These are phyloP conservation scores for Dascyllus trimaculatus DNA, from an alignment of 2,113 vertebrate genomes.

Conservation along the genomic window DNA sequence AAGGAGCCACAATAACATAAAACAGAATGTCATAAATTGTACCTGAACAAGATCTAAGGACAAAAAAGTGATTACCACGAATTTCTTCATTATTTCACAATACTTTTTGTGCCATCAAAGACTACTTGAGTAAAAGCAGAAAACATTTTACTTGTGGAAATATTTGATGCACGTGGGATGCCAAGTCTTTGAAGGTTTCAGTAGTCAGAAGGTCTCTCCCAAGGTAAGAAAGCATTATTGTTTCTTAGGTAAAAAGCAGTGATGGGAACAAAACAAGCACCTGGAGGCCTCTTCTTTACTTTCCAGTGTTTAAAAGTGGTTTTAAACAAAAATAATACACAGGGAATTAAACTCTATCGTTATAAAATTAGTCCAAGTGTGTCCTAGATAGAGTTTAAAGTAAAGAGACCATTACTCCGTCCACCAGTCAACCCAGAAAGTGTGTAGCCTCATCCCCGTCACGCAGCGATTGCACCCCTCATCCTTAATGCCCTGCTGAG, in stretches of 20 bases:
- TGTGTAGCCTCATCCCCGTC: neutral
- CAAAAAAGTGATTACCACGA: neutral
- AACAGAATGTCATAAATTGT: too few species aligned
- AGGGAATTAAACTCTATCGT: neutral
- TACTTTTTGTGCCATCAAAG: neutral
- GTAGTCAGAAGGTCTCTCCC: neutral
- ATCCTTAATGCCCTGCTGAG: constrained; percentile 14
- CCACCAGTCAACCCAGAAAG: neutral
- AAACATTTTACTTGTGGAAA: neutral
- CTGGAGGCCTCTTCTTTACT: neutral
- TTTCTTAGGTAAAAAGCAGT: neutral
- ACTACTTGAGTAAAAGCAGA: too few species aligned
- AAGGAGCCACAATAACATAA: too few species aligned
- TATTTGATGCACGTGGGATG: neutral
- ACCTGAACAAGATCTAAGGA: neutral
- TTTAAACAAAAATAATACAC: neutral
- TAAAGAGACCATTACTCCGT: constrained; percentile 9
- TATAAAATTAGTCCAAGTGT: neutral
- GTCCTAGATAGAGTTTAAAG: neutral
- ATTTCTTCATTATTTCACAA: too few species aligned
- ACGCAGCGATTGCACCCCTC: neutral
- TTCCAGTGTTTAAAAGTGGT: neutral
- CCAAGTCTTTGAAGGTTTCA: neutral
- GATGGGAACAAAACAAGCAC: neutral
- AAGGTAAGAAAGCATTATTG: neutral